Conservation (phyloP, 2,888 invertebrate genomes). For the Cactoblastis cactorum region DNA sequence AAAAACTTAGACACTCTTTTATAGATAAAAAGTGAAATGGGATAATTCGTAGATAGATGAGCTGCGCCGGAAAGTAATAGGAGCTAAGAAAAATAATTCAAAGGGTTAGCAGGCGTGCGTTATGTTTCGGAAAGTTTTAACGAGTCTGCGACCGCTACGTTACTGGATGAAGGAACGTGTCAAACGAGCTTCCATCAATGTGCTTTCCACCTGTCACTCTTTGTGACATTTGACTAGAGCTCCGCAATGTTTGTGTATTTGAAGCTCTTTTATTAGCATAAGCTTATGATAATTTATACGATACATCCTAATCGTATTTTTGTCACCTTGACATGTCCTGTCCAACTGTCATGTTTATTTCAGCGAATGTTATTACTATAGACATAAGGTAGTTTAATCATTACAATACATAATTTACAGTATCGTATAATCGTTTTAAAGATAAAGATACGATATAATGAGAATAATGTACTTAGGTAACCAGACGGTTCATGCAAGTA, state of each 20-base stretch:
- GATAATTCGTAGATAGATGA: constrained; percentile 44
- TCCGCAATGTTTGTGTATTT: constrained; percentile 29
- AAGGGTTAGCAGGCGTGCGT: constrained; percentile 63
- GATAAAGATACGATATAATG: too few relatives aligned
- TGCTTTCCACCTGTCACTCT: constrained; percentile 55
- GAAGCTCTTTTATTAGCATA: constrained; percentile 24
- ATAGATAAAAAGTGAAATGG: constrained; percentile 43
- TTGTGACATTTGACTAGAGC: constrained; percentile 34
- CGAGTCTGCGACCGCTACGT: constrained; percentile 48
- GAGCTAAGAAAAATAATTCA: constrained; percentile 52
- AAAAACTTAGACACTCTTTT: too few relatives aligned
- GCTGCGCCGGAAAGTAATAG: constrained; percentile 43
- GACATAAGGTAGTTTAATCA: not conserved
- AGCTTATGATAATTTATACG: constrained; percentile 21
- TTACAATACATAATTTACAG: not conserved
- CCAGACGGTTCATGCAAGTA: not conserved
- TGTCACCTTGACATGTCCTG: constrained; percentile 19
- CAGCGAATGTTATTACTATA: not conserved
- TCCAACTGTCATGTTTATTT: not conserved
- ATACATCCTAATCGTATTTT: constrained; percentile 19
- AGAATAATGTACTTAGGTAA: not conserved
- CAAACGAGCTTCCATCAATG: constrained; percentile 60
- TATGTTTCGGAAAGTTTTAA: constrained; percentile 69
- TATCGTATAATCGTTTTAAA: not conserved
- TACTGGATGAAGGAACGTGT: constrained; percentile 40